Evolutionary conservation across 2,888 invertebrate species (phyloP), one percentile per base, ranked within the genome.

Genomic region (Nymphalis polychloros): DNA sequence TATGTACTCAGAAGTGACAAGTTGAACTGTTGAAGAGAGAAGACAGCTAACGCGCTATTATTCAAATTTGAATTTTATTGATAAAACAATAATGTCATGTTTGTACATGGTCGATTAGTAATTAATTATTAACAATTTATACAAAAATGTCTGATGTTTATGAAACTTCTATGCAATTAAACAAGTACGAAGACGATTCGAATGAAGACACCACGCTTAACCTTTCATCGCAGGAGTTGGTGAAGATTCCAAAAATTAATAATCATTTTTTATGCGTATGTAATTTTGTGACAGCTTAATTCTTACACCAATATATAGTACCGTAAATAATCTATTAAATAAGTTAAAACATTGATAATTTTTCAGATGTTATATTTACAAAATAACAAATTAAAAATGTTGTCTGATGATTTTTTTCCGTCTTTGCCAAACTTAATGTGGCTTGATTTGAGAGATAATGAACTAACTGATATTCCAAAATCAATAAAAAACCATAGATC

Each of bases 391-490:
- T 82, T 96, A 2, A 81, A 78, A 63, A 77, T 78, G 50, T 79
- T 96, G 55, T 94, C 95, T 0, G 91, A 93, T 2, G 91, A 94
- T 74, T 87, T 96, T 63, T 96, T 96, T 77, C 82, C 84, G 20
- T 85, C 83, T 50, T 81, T 95, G 19, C 92, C 90, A 10, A 86
- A 85, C 76, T 87, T 96, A 1, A 93, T 92, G 80, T 96, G 95
- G 94, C 81, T 96, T 10, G 96, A 96, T 79, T 78, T 95, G 10
- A 90, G 96, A 75, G 93, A 94, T 71, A 96, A 96, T 80, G 79
- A 88, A 65, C 78, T 96, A 13, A 85, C 80, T 6, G 84, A 82
- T 17, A 82, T 96, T 63, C 95, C 96, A 1, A 83, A 78, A 70
- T 88, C 91, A 3, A 92, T 96, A 23, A 93, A 93, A 70, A 82